phyloP scores from a whole-genome alignment of 2,797 vertebrate species.

The Gambelia wislizenii region DNA sequence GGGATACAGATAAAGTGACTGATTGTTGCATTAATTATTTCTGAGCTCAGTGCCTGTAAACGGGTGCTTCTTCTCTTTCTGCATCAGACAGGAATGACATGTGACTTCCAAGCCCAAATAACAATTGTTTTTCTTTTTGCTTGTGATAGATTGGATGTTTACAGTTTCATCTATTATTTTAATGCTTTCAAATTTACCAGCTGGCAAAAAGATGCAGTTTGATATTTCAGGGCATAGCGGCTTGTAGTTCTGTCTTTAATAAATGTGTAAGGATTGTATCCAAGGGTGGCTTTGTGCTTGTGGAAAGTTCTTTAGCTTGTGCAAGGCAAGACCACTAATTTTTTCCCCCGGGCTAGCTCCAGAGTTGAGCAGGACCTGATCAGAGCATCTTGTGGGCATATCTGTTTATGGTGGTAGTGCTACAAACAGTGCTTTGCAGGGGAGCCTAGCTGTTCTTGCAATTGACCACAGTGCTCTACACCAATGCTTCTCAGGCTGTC shows the following conservation, averaged over 20 bases:
- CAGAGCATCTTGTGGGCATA: neutral
- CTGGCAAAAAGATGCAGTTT: neutral
- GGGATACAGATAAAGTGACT: too few relatives aligned
- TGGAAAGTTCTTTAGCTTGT: neutral
- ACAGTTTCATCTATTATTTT: neutral
- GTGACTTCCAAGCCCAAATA: neutral
- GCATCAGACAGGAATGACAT: neutral
- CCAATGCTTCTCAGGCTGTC: too few relatives aligned
- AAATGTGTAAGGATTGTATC: neutral
- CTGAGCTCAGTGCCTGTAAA: neutral
- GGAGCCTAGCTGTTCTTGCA: neutral
- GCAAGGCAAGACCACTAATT: neutral
- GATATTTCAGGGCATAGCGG: neutral
- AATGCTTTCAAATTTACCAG: neutral
- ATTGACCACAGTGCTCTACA: neutral
- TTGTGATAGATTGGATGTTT: neutral
- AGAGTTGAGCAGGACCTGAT: neutral
- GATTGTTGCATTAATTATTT: neutral
- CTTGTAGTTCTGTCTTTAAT: neutral
- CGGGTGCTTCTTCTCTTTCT: neutral
- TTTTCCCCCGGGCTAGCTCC: neutral
- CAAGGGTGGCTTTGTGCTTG: neutral
- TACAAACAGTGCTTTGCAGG: neutral
- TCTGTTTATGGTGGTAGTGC: neutral
- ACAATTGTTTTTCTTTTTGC: neutral